Evolutionary conservation across 1,140 invertebrate species (phyloP).

Genomic region (Ostrea denselamellosa): DNA sequence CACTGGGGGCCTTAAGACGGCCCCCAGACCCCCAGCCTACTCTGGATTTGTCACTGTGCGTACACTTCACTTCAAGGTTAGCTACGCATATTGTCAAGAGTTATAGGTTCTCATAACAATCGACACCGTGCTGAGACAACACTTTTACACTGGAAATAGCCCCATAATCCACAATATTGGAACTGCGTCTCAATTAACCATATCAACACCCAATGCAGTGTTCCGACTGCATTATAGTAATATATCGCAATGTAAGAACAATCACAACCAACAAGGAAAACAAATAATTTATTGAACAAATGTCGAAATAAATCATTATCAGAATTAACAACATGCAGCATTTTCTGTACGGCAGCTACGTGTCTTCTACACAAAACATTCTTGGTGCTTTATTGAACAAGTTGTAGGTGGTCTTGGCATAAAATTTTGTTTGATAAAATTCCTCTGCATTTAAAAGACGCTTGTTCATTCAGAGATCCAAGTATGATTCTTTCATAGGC

Average conservation of each 20-base stretch:
- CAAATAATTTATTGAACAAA: slow-evolving; percentile 35
- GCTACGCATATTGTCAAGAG: too few relatives aligned
- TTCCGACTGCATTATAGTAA: background rate
- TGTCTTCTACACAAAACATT: slow-evolving; percentile 11
- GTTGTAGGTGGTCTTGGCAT: slow-evolving; percentile 30
- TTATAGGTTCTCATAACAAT: too few relatives aligned
- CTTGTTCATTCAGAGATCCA: slow-evolving; percentile 33
- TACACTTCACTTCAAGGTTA: too few relatives aligned
- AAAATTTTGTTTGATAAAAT: slow-evolving; percentile 34
- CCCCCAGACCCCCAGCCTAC: too few relatives aligned
- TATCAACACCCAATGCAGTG: background rate
- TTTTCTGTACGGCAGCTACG: background rate
- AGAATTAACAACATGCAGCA: background rate
- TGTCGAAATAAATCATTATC: background rate
- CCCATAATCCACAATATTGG: too few relatives aligned
- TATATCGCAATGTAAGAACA: background rate
- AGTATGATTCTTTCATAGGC: background rate
- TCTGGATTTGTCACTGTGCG: too few relatives aligned
- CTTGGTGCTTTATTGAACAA: background rate
- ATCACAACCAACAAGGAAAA: background rate
- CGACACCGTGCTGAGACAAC: too few relatives aligned
- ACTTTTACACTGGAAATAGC: too few relatives aligned
- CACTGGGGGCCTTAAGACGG: too few relatives aligned
- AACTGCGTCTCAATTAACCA: too few relatives aligned
- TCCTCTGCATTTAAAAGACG: background rate